Base-by-base conservation (phyloP, 64 coral and sea anemone species). In the Porites australiensis region DNA sequence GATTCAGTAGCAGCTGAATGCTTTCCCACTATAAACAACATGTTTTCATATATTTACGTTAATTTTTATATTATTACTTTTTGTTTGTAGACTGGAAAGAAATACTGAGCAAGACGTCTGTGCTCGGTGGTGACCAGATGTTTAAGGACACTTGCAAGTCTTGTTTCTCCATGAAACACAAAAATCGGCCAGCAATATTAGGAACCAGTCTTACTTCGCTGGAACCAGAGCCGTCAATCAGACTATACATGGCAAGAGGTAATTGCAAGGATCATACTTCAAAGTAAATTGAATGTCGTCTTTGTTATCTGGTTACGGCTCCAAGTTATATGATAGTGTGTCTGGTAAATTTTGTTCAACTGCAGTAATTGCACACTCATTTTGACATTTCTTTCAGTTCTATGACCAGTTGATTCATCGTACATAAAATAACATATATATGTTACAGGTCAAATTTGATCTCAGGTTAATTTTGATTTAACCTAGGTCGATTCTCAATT, bases 231-330 rank as follows among this genome's bases (percentile, higher is more conserved):
- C 95, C 95, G 8, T 88, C 95, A 51, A 70, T 98, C 45, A 94
- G 82, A 49, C 82, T 98, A 27, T 98, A 98, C 69, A 98, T 98
- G 95, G 95, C 95, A 45, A 98, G 94, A 94, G 95, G 95, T 98
- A 66, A 68, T 37, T 57, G 12, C 27, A 37, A 37, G 27, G 27
- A 37, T 37, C 27, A 37, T 37, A 37, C 27, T 37, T 37, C 1
- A 37, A 37, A 37, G 27, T 37, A 5, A 16, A n/a, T n/a, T 16
- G 64, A 16, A 16, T 19, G 13, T 50, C 20, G 50, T 59, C 45
- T 65, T 49, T 79, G 11, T 50, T 57, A 65, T 37, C 27, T 37
- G 27, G 27, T 37, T 37, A 37, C 27, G 27, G 27, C 27, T 37
- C 0, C 1, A 37, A 37, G 27, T 37, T 37, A 37, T 37, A 37